phyloP scores from a whole-genome alignment of 2,888 invertebrate genomes.

The Timema cristinae region DNA sequence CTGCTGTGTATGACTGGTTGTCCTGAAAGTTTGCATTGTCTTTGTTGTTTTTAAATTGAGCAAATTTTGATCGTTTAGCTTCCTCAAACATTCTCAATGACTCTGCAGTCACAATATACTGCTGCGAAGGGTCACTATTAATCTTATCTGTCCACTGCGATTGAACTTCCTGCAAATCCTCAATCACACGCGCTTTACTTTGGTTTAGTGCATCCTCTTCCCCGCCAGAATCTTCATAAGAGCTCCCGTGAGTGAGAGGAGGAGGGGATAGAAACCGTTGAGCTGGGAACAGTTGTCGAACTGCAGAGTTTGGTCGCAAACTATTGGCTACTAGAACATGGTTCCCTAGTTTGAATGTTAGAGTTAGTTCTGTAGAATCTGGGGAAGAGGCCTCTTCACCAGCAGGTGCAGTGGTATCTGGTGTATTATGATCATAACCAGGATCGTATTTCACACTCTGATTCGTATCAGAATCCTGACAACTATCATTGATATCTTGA shows the following conservation, averaged over 20 bases:
- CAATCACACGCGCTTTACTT: not conserved
- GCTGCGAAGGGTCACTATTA: conserved; percentile 38
- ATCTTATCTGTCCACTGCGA: conserved; percentile 40
- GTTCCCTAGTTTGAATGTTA: conserved; percentile 55
- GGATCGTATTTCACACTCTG: too few relatives aligned
- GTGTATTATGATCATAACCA: too few relatives aligned
- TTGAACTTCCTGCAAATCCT: conserved; percentile 8
- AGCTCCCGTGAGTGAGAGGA: conserved; percentile 43
- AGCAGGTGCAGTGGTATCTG: conserved; percentile 6
- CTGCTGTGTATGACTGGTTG: conserved; percentile 49
- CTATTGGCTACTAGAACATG: conserved; percentile 54
- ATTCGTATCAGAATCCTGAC: not conserved
- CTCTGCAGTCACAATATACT: conserved; percentile 62
- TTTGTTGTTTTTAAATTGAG: conserved; percentile 44
- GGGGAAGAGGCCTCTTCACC: conserved; percentile 27
- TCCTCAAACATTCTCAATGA: conserved; percentile 67
- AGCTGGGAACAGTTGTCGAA: conserved; percentile 76
- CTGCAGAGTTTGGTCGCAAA: conserved; percentile 71
- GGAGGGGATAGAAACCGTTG: conserved; percentile 58
- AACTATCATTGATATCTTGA: not conserved
- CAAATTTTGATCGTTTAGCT: conserved; percentile 53
- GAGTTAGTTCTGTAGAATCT: conserved; percentile 47
- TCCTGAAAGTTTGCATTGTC: conserved; percentile 42
- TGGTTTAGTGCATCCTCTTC: conserved; percentile 39
- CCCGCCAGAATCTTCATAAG: conserved; percentile 25